phyloP scores from a whole-genome alignment of 2,113 vertebrate genomes.

The Neoarius graeffei region DNA sequence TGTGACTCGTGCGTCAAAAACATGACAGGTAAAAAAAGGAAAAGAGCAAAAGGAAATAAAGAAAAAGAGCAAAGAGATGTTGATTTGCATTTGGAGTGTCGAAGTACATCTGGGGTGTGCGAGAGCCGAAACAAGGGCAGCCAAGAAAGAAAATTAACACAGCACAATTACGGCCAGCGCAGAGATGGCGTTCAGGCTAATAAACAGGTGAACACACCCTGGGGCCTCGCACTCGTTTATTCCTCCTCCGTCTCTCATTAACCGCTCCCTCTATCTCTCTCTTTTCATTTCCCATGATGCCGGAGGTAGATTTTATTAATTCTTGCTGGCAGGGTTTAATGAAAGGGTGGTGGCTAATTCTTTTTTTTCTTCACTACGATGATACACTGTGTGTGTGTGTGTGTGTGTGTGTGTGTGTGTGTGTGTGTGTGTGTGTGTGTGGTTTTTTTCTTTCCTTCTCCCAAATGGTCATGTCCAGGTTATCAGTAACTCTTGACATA shows the following conservation, averaged over 20 bases:
- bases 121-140: slow-evolving; percentile 49
- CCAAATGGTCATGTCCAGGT: slow-evolving; percentile 50
- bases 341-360: slow-evolving; percentile 49
- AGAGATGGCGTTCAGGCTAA: slow-evolving; percentile 61
- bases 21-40: not conserved
- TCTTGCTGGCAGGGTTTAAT: slow-evolving; percentile 60
- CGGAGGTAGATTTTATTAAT: slow-evolving; percentile 61
- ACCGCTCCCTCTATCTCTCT: slow-evolving; percentile 32
- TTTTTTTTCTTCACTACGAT: slow-evolving; percentile 30
- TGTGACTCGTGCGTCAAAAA: not conserved
- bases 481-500: slow-evolving; percentile 52
- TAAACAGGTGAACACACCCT: slow-evolving; percentile 62
- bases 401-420: slow-evolving; percentile 30
- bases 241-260: slow-evolving; percentile 57
- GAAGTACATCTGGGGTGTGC: slow-evolving; percentile 43
- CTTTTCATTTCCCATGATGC: slow-evolving; percentile 58
- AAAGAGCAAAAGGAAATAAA: not conserved
- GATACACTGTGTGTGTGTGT: slow-evolving; percentile 20
- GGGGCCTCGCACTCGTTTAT: slow-evolving; percentile 55
- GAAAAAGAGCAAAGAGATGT: slow-evolving; percentile 4
- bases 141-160: slow-evolving; percentile 58
- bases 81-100: not conserved
- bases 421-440: slow-evolving; percentile 32
- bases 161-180: slow-evolving; percentile 52
- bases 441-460: slow-evolving; percentile 23